Evolutionary conservation across 1,140 invertebrate species (phyloP).

Genomic region (Bradysia coprophila): DNA sequence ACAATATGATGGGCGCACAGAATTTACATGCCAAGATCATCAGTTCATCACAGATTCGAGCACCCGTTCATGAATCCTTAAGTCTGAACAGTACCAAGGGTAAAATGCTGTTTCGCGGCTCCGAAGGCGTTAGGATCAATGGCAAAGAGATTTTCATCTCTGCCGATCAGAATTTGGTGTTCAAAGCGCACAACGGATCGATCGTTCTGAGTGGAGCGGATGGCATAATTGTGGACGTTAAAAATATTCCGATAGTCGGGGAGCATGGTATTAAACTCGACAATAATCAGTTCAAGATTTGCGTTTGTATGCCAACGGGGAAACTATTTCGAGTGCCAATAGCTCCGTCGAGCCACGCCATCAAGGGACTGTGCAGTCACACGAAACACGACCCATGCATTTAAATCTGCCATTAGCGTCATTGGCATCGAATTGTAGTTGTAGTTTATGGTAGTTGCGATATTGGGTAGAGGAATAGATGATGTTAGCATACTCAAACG

Average conservation of each 20-base stretch:
- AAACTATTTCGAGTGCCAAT: conserved; percentile 59
- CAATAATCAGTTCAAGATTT: conserved; percentile 57
- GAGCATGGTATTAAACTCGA: conserved; percentile 24
- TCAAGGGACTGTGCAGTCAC: conserved; percentile 40
- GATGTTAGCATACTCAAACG: no score
- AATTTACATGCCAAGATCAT: conserved; percentile 44
- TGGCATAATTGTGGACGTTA: conserved; percentile 50
- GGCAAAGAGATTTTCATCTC: conserved; percentile 40
- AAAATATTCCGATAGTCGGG: conserved; percentile 46
- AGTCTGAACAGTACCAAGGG: conserved; percentile 33
- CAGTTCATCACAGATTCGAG: conserved; percentile 49
- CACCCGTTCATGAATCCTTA: conserved; percentile 47
- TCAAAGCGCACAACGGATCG: conserved; percentile 62
- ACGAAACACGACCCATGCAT: conserved; percentile 50
- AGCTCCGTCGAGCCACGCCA: conserved; percentile 27
- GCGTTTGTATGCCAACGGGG: conserved; percentile 72
- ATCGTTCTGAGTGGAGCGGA: conserved; percentile 49
- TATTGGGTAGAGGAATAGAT: no score
- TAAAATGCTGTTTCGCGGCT: conserved; percentile 26
- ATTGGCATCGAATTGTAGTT: no score
- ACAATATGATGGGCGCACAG: conserved; percentile 47
- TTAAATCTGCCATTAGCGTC: no score
- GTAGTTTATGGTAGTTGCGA: no score
- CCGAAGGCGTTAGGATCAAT: conserved; percentile 44
- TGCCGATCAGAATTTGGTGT: conserved; percentile 59